Conservation (phyloP, 2,113 vertebrate species). For the Alethe castanea region DNA sequence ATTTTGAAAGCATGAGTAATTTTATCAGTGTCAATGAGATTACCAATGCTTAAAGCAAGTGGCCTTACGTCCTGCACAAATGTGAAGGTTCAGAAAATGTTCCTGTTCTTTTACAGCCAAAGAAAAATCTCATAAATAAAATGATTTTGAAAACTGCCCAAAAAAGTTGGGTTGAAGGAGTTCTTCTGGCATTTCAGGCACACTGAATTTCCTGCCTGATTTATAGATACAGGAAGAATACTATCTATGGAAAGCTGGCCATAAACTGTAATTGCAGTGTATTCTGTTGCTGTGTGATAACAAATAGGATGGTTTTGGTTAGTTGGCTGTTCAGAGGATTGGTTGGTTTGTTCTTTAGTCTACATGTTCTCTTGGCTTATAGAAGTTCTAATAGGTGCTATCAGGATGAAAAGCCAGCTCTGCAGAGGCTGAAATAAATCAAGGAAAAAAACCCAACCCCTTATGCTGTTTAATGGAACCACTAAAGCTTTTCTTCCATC, state of each 20-base stretch:
- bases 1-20: neutral
- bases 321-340: neutral
- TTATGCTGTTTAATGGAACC: neutral
- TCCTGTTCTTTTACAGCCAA: neutral
- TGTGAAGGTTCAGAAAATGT: neutral
- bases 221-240: neutral
- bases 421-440: neutral
- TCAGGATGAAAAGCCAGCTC: neutral
- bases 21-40: neutral
- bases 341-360: neutral
- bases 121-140: neutral
- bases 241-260: neutral
- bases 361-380: neutral
- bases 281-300: neutral
- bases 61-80: fast-evolving
- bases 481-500: neutral
- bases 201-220: neutral
- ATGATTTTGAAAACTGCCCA: neutral
- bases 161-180: neutral
- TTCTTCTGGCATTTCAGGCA: neutral
- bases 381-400: neutral
- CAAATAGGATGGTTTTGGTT: neutral
- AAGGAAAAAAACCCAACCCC: fast-evolving
- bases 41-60: neutral
- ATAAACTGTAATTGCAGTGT: neutral